Evolutionary conservation across 64 coral and sea anemone species (phyloP), one percentile per base, ranked within the genome.

Genomic region (Stichodactyla mertensii): DNA sequence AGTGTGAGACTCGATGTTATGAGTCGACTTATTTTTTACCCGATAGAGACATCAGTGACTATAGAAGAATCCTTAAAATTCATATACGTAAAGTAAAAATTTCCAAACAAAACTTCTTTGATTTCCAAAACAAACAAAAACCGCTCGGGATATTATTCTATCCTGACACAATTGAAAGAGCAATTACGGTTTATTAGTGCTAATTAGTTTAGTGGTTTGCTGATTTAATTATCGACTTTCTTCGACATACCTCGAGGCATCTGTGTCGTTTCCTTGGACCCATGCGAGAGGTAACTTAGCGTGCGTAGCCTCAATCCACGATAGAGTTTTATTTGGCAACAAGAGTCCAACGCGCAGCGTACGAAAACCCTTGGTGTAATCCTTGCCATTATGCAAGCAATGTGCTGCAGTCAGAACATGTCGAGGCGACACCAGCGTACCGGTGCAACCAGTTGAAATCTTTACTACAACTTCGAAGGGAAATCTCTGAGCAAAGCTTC

Each of bases 371-470:
- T 87, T 79, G 6, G 93, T 88, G 51, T 99, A 99, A 77, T 95
- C 77, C 51, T 89, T 92, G 16, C 91, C 93, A 23, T 84, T 92
- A 57, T 99, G 97, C 16, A 99, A 77, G 22, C 97, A 99, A 36
- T 99, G 97, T 20, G 97, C 97, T 14, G 97, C 88, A 0, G 97
- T 99, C 16, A 99, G 71, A 4, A 92, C 97, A 51, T 99, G 97
- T 55, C 85, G 71, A 0, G 97, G 93, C 6, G 97, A 95, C 7
- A 99, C 91, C 0, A 95, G 84, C 0, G 91, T 84, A 0, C 97
- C 97, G 4, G 90, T 95, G 52, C 97, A 99, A 56, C 97, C 97
- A 7, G 97, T 99, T 4, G 97, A 99, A 24, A 99, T 80, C 53
- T 83, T 83, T 0, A 92, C 97, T 7, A 94, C 88, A 6, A 89